phyloP scores from a whole-genome alignment of 2,888 invertebrate genomes.

The Dioctria rufipes region DNA sequence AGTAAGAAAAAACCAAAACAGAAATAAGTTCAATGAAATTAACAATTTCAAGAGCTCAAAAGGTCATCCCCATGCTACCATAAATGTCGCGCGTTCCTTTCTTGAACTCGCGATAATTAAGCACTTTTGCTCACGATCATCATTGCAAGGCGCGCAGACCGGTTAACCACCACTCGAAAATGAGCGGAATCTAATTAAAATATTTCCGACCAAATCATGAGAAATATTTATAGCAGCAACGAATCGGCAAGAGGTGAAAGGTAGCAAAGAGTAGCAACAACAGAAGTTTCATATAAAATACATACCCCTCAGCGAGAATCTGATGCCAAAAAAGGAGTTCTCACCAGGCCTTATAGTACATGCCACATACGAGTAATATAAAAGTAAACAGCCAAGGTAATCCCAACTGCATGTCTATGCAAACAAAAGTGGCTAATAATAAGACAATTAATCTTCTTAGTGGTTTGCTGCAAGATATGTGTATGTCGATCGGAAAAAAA shows the following conservation, averaged over 20 bases:
- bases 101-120: conserved; percentile 52
- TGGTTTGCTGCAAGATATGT: conserved; percentile 56
- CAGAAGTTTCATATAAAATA: neutral
- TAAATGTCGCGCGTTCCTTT: conserved; percentile 13
- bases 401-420: conserved; percentile 59
- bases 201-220: conserved; percentile 58
- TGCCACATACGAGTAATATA: conserved; percentile 13
- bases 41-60: neutral
- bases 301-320: neutral
- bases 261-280: neutral
- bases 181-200: conserved; percentile 57
- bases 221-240: conserved; percentile 54
- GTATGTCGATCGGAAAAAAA: conserved; percentile 8
- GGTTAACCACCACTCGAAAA: conserved; percentile 33
- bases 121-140: conserved; percentile 45
- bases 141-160: conserved; percentile 33
- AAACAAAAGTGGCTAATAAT: conserved; percentile 62
- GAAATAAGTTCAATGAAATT: too few relatives aligned
- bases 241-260: conserved; percentile 39
- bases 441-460: conserved; percentile 64
- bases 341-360: neutral
- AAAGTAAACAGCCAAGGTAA: conserved; percentile 51
- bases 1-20: too few relatives aligned
- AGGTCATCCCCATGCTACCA: conserved; percentile 10
- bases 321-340: conserved; percentile 11